phyloP scores from a whole-genome alignment of 2,113 vertebrate species.

The Melanerpes formicivorus region DNA sequence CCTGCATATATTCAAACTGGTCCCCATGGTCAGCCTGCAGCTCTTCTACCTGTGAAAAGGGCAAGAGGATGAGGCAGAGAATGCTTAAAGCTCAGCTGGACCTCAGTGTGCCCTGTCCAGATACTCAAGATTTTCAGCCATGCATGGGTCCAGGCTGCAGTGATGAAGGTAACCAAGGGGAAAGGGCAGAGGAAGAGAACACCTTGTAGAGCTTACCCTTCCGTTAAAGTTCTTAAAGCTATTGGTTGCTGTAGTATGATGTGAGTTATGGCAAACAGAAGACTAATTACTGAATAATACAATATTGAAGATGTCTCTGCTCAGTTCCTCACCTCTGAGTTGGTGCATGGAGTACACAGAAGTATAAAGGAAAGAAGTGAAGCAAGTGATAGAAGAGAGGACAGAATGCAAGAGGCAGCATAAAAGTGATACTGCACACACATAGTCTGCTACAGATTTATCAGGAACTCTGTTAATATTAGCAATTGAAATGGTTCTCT shows the following conservation, averaged over 20 bases:
- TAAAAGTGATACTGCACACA: neutral
- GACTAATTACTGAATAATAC: neutral
- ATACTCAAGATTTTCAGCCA: conserved; percentile 97
- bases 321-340: neutral
- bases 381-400: neutral
- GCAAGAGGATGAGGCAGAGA: conserved; percentile 96
- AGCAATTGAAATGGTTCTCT: neutral
- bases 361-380: neutral
- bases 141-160: conserved; percentile 98
- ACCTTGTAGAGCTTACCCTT: neutral
- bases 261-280: neutral
- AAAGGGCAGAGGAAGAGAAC: neutral
- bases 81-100: conserved; percentile 99
- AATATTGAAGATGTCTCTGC: neutral
- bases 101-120: conserved; percentile 94
- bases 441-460: neutral
- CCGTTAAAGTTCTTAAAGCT: neutral
- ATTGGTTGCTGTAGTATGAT: neutral
- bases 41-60: conserved; percentile 97
- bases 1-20: conserved; percentile 99
- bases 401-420: neutral
- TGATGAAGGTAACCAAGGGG: conserved; percentile 87
- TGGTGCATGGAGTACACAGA: rapidly evolving
- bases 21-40: conserved; percentile 98
- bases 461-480: neutral